phyloP scores from a whole-genome alignment of 2,888 invertebrate genomes.

The Stenchaetothrips biformis region DNA sequence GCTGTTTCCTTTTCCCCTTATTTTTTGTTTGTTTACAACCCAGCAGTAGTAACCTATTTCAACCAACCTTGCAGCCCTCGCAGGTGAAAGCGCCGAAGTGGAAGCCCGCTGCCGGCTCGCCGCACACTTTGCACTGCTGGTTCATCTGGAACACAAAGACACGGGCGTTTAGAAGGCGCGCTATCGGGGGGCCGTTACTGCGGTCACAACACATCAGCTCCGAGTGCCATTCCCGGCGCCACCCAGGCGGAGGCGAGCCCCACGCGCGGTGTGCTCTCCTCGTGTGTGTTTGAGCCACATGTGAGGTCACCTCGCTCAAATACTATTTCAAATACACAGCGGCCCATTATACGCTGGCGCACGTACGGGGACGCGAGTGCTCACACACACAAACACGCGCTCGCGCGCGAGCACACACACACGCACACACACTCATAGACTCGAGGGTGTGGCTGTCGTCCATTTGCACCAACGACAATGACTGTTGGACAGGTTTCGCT shows the following conservation, averaged over 20 bases:
- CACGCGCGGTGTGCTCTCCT: neutral
- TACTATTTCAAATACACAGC: constrained; percentile 23
- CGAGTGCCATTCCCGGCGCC: too few species aligned
- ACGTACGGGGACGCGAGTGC: neutral
- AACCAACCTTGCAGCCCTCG: constrained; percentile 88
- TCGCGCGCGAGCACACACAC: neutral
- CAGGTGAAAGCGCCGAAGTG: constrained; percentile 94
- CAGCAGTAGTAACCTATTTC: too few species aligned
- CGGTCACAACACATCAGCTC: too few species aligned
- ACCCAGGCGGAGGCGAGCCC: too few species aligned
- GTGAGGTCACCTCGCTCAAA: constrained; percentile 20
- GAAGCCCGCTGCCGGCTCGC: constrained; percentile 91
- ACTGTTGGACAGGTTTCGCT: constrained; percentile 20
- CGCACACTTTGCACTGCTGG: constrained; percentile 94
- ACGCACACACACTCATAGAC: neutral
- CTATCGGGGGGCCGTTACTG: too few species aligned
- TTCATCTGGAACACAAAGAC: constrained; percentile 73
- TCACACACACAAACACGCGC: neutral
- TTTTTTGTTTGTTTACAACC: too few species aligned
- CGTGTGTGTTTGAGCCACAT: neutral
- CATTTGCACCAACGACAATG: constrained; percentile 23
- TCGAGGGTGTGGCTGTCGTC: constrained; percentile 12
- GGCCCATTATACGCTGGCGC: constrained; percentile 19
- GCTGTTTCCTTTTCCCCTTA: too few species aligned
- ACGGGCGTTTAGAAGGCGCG: neutral